A percentile compares a stretch with the other conserved stretches of the same genome.
phyloP scores from a whole-genome alignment of 2,888 invertebrate genomes.

The Ephialtes manifestator region DNA sequence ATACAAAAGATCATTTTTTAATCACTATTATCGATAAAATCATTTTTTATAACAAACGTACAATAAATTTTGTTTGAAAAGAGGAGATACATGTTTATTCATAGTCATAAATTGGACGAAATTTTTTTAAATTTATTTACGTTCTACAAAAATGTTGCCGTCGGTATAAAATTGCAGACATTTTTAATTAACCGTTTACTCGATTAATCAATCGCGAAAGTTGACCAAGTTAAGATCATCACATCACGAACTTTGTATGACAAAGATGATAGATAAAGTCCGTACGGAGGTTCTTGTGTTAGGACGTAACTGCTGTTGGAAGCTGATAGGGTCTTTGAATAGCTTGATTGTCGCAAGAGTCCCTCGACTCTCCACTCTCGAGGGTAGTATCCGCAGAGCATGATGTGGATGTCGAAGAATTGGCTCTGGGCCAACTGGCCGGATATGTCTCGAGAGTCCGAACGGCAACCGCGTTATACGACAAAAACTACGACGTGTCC shows the following conservation, averaged over 20 bases:
- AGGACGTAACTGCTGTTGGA: slow-evolving; percentile 56
- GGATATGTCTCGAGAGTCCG: slow-evolving; percentile 46
- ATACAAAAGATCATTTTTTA: too few species aligned
- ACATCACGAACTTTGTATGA: slow-evolving; percentile 24
- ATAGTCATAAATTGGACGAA: too few species aligned
- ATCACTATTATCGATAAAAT: too few species aligned
- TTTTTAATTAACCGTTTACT: too few species aligned
- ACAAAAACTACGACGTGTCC: slow-evolving; percentile 36
- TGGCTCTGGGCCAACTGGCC: slow-evolving; percentile 65
- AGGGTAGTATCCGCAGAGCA: slow-evolving; percentile 32
- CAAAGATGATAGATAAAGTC: slow-evolving; percentile 42
- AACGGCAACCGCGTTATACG: slow-evolving; percentile 17
- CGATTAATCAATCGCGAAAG: too few species aligned
- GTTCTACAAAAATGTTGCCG: too few species aligned
- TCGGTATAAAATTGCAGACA: too few species aligned
- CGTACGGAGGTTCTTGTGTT: slow-evolving; percentile 9
- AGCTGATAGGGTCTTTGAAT: slow-evolving; percentile 51
- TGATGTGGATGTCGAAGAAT: slow-evolving; percentile 25
- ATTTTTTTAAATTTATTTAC: too few species aligned
- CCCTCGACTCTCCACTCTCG: slow-evolving; percentile 29
- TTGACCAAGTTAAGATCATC: too few species aligned
- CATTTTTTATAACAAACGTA: too few species aligned
- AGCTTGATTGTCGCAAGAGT: not conserved
- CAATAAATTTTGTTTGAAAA: too few species aligned
- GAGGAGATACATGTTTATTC: too few species aligned